Evolutionary conservation across 2,797 vertebrate species (phyloP).

Genomic region (Meriones psammophilus): DNA sequence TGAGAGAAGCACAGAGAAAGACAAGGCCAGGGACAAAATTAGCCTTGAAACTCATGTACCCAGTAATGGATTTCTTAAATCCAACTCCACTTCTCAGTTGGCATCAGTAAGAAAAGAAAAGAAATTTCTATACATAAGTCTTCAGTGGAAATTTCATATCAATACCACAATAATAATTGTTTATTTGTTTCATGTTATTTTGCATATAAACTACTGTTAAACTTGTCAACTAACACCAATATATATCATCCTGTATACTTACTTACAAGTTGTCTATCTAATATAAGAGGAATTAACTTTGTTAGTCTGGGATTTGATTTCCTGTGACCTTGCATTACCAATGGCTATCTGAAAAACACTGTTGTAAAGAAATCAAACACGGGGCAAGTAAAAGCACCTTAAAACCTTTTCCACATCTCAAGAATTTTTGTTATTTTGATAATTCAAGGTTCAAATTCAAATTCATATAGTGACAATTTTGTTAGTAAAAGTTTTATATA

Average conservation of each 20-base stretch:
- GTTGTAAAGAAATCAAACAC: not conserved
- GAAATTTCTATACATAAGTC: not conserved
- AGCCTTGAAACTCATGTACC: not conserved
- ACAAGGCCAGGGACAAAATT: not conserved
- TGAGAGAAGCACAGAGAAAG: not conserved
- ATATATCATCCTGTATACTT: not conserved
- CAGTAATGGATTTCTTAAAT: not conserved
- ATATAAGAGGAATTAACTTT: not conserved
- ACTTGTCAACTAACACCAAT: not conserved
- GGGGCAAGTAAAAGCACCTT: slow-evolving; percentile 1
- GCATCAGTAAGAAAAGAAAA: not conserved
- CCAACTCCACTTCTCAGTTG: not conserved
- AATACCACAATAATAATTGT: not conserved
- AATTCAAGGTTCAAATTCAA: not conserved
- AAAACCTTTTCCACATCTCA: not conserved
- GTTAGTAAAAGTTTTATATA: not conserved
- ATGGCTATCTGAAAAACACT: not conserved
- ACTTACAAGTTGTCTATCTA: not conserved
- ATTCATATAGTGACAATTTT: not conserved
- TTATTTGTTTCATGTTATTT: not conserved
- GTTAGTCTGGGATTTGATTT: not conserved
- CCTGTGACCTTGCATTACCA: not conserved
- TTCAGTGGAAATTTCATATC: not conserved
- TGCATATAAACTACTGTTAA: not conserved
- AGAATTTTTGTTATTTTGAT: not conserved